Conservation (phyloP, 2,113 vertebrate genomes). For the Sisor rabdophorus region DNA sequence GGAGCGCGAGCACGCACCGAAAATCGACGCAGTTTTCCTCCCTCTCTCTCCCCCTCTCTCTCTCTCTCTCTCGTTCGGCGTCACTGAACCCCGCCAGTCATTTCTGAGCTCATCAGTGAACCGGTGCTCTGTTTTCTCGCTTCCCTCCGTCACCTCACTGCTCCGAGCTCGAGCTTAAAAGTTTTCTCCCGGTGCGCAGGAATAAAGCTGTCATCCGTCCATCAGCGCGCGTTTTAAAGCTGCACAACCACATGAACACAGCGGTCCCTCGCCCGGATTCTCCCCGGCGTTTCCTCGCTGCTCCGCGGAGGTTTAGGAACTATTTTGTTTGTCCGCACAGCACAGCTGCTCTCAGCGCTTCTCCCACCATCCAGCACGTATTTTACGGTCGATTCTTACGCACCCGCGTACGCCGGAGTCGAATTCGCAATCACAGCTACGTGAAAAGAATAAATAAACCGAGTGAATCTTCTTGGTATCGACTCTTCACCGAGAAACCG, state of each 20-base stretch:
- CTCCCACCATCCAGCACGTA: slow-evolving; percentile 64
- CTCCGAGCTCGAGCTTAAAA: slow-evolving; percentile 61
- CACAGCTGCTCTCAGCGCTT: slow-evolving; percentile 58
- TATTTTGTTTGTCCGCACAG: slow-evolving; percentile 51
- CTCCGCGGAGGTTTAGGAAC: slow-evolving; percentile 45
- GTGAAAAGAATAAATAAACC: slow-evolving; percentile 19
- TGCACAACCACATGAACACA: slow-evolving; percentile 48
- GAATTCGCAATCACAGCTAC: slow-evolving; percentile 51
- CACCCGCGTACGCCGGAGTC: slow-evolving; percentile 59
- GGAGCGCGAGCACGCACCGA: slow-evolving; percentile 43
- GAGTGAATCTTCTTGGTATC: slow-evolving; percentile 10
- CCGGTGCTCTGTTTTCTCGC: slow-evolving; percentile 50
- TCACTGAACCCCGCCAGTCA: slow-evolving; percentile 64
- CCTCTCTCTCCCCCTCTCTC: background rate
- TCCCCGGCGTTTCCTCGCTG: slow-evolving; percentile 54
- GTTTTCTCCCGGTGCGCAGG: slow-evolving; percentile 63
- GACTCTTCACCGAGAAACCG: slow-evolving; percentile 11
- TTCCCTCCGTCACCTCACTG: slow-evolving; percentile 48
- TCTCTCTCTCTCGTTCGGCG: slow-evolving; percentile 28
- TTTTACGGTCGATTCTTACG: slow-evolving; percentile 63
- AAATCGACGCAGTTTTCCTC: slow-evolving; percentile 61
- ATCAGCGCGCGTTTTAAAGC: slow-evolving; percentile 56
- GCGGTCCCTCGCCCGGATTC: slow-evolving; percentile 61
- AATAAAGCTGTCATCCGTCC: slow-evolving; percentile 63
- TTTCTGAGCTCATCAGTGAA: slow-evolving; percentile 60